Evolutionary conservation across 53 echinoderm and acorn worm genomes (phyloP).

Genomic region (Stichopus horrens): DNA sequence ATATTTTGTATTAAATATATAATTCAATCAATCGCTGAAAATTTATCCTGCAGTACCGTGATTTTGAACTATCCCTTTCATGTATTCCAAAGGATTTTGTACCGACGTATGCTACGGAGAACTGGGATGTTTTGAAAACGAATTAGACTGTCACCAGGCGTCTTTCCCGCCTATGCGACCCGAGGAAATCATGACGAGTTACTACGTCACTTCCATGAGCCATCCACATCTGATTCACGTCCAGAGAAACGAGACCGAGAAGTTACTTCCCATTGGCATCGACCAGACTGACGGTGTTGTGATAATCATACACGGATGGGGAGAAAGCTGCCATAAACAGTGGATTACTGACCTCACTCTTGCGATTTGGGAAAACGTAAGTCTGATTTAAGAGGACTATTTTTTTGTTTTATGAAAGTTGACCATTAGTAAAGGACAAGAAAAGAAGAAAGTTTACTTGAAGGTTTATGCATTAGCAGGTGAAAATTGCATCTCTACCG

Average conservation of each 20-base stretch:
- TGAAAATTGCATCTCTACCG: too few relatives aligned
- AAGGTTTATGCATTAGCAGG: too few relatives aligned
- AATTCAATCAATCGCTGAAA: too few relatives aligned
- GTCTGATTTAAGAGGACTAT: neutral
- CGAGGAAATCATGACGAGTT: conserved; percentile 66
- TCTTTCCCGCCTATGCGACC: conserved; percentile 83
- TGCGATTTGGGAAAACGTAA: conserved; percentile 69
- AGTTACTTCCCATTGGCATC: neutral
- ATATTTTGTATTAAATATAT: too few relatives aligned
- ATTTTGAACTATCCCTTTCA: neutral
- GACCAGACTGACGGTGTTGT: conserved; percentile 11
- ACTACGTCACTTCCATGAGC: conserved; percentile 60
- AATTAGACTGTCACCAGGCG: conserved; percentile 60
- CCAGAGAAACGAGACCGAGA: neutral
- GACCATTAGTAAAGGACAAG: too few relatives aligned
- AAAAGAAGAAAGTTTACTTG: too few relatives aligned
- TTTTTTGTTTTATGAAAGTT: too few relatives aligned
- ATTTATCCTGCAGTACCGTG: neutral
- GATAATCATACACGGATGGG: conserved; percentile 79
- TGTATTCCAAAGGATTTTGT: conserved; percentile 46
- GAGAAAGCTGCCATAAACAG: conserved; percentile 56
- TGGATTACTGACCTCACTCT: conserved; percentile 63
- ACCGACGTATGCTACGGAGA: conserved; percentile 75
- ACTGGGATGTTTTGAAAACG: conserved; percentile 79
- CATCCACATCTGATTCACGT: neutral